These are phyloP conservation scores for Leucopsar rothschildi DNA, from an alignment of 2,113 vertebrate genomes.

Conservation along the genomic window DNA sequence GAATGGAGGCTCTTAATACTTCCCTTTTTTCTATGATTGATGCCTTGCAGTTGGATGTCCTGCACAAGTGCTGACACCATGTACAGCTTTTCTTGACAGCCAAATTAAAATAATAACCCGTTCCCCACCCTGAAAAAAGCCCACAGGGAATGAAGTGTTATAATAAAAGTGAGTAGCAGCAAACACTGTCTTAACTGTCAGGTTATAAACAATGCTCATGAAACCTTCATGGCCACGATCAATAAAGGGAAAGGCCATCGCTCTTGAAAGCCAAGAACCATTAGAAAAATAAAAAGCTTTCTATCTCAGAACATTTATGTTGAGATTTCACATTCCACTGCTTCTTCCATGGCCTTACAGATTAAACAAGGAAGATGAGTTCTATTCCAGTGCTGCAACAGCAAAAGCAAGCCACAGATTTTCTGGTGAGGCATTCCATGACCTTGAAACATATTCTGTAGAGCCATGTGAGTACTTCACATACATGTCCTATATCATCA, in stretches of 20 bases:
- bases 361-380: not conserved
- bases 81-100: not conserved
- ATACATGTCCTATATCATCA: not conserved
- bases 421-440: not conserved
- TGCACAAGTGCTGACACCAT: not conserved
- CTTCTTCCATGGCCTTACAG: not conserved
- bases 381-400: not conserved
- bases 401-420: not conserved
- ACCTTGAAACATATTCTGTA: not conserved
- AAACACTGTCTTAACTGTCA: not conserved
- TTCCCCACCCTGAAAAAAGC: not conserved
- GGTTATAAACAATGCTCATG: slow-evolving; percentile 39
- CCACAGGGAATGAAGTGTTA: not conserved
- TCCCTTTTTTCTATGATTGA: not conserved
- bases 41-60: not conserved
- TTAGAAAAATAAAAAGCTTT: slow-evolving; percentile 18
- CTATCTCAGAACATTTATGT: not conserved
- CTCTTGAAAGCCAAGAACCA: not conserved
- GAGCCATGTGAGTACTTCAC: not conserved
- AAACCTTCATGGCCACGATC: slow-evolving; percentile 13
- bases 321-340: not conserved
- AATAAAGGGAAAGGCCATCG: not conserved
- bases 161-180: slow-evolving; percentile 18
- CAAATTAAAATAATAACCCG: not conserved
- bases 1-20: not conserved